These are phyloP conservation scores for Hormaphis cornu DNA, from an alignment of 1,140 invertebrate genomes.

Conservation along the genomic window DNA sequence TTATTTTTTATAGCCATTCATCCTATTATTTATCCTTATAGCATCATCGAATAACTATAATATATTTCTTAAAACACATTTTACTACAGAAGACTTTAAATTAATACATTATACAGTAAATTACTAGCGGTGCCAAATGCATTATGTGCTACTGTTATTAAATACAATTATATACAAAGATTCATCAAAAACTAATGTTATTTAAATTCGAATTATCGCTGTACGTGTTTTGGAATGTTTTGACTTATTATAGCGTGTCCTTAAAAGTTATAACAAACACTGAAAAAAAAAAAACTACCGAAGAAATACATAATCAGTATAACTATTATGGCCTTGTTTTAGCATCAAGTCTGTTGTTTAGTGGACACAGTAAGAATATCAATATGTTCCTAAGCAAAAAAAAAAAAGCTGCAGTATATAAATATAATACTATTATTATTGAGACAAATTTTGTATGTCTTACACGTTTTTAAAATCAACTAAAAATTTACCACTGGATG, in stretches of 20 bases:
- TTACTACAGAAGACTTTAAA: no score
- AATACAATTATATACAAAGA: not conserved
- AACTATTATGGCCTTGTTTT: not conserved
- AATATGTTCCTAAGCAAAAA: not conserved
- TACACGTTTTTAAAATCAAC: not conserved
- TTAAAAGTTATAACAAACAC: conserved; percentile 12
- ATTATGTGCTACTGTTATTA: not conserved
- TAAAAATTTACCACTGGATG: no score
- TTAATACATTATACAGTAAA: no score
- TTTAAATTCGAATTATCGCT: conserved; percentile 9
- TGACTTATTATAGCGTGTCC: conserved; percentile 22
- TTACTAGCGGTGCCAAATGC: no score
- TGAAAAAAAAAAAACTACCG: conserved; percentile 5
- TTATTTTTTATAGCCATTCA: not conserved
- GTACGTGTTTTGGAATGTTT: conserved; percentile 5
- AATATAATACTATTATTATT: not conserved
- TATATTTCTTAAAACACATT: no score
- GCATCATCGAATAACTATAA: not conserved
- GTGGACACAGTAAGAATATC: conserved; percentile 2
- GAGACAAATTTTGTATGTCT: not conserved
- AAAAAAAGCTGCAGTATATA: not conserved
- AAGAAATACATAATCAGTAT: conserved; percentile 19
- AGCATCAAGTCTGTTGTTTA: conserved; percentile 4
- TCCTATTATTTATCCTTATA: not conserved
- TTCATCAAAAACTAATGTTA: not conserved